Conservation (phyloP, 2,797 vertebrate species). For the Coluber constrictor region DNA sequence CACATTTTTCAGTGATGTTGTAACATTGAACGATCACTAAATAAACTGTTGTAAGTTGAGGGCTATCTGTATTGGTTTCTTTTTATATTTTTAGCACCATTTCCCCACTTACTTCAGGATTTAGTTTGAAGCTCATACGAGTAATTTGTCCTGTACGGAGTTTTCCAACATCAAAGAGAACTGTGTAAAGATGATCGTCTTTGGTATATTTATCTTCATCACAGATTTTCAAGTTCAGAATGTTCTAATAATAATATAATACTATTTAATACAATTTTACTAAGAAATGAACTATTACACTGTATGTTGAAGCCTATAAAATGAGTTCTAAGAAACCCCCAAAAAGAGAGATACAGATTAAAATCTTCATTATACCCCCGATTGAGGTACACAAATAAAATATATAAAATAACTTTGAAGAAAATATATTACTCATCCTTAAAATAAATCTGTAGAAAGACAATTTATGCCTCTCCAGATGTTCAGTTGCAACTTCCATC, state of each 20-base stretch:
- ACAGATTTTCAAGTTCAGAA: constrained; percentile 77
- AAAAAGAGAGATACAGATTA: background rate
- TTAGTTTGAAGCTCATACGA: constrained; percentile 70
- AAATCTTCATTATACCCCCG: background rate
- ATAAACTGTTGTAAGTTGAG: background rate
- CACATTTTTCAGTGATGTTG: background rate
- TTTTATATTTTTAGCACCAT: background rate
- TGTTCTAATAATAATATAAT: constrained; percentile 76
- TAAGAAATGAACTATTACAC: constrained; percentile 17
- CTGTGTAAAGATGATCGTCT: constrained; percentile 72
- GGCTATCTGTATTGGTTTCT: background rate
- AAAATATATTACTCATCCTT: background rate
- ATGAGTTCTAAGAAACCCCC: background rate
- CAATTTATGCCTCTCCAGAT: background rate
- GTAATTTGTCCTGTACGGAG: constrained; percentile 69
- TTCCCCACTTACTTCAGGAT: constrained; percentile 63
- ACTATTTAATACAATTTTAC: background rate
- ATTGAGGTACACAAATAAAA: background rate
- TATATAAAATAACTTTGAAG: background rate
- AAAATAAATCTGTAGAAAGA: background rate
- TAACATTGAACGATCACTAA: background rate
- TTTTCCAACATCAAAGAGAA: constrained; percentile 77
- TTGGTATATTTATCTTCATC: constrained; percentile 73
- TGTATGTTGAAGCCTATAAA: background rate
- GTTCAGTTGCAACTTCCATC: background rate